These are phyloP conservation scores for Pentalonia nigronervosa DNA, from an alignment of 1,140 invertebrate species.

Conservation along the genomic window DNA sequence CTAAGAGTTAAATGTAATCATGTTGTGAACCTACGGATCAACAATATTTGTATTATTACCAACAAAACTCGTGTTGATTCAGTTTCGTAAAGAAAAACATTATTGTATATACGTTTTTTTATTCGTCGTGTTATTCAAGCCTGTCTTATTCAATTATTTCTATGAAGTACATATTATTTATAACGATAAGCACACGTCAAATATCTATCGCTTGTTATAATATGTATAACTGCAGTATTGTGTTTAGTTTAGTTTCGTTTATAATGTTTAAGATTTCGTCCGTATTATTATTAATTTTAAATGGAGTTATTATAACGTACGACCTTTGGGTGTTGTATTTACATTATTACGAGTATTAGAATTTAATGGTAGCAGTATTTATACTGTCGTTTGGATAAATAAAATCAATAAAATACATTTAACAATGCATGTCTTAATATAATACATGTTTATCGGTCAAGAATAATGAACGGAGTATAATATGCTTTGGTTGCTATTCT, in stretches of 20 bases:
- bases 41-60: too few species aligned
- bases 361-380: background rate
- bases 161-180: too few species aligned
- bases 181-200: too few species aligned
- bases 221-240: too few species aligned
- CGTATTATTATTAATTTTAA: background rate
- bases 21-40: too few species aligned
- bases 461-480: background rate
- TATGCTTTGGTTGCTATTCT: background rate
- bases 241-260: background rate
- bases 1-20: too few species aligned
- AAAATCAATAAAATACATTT: background rate
- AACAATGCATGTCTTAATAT: background rate
- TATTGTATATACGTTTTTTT: too few species aligned
- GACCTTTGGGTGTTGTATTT: background rate
- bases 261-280: background rate
- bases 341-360: background rate
- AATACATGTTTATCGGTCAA: background rate
- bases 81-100: too few species aligned
- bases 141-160: too few species aligned
- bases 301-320: background rate
- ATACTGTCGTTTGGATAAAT: background rate
- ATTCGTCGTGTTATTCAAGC: too few species aligned
- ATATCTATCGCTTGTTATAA: too few species aligned
- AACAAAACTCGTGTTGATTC: too few species aligned